Evolutionary conservation across 2,113 vertebrate species (phyloP).

Genomic region (Myotis lucifugus): DNA sequence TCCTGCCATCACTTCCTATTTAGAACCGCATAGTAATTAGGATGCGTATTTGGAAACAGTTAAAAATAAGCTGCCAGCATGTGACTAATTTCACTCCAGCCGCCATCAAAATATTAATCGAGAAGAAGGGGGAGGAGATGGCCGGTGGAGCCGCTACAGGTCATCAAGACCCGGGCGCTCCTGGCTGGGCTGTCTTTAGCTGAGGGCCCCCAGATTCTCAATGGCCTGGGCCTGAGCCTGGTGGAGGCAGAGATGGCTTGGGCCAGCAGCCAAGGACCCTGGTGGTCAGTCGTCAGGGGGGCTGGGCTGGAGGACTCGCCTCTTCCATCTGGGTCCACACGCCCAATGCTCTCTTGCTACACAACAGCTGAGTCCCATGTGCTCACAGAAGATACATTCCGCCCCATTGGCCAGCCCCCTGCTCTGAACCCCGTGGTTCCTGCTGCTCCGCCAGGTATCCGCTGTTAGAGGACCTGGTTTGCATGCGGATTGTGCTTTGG

Average conservation of each 20-base stretch:
- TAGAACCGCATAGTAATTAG: slow-evolving; percentile 75
- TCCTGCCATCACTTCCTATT: slow-evolving; percentile 69
- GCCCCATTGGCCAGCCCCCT: neutral
- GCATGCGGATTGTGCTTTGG: neutral
- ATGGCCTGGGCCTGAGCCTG: neutral
- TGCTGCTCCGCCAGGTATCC: neutral
- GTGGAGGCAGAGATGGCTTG: neutral
- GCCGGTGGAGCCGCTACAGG: fast-evolving
- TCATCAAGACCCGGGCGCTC: neutral
- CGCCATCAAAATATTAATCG: slow-evolving; percentile 35
- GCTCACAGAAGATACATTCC: neutral
- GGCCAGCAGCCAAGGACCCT: neutral
- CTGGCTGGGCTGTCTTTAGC: neutral
- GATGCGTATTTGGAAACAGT: slow-evolving; percentile 81
- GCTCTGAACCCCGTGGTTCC: neutral
- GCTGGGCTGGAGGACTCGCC: neutral
- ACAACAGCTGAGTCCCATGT: neutral
- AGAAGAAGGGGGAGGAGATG: neutral
- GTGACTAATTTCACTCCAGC: slow-evolving; percentile 74
- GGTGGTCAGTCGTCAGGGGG: neutral
- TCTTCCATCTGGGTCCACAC: too few relatives aligned
- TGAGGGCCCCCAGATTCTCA: neutral
- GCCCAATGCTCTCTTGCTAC: fast-evolving
- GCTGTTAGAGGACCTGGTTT: neutral
- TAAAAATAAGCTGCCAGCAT: slow-evolving; percentile 76